These are phyloP conservation scores for Psix sp. DNA, from an alignment of 1,140 invertebrate species.

Conservation along the genomic window DNA sequence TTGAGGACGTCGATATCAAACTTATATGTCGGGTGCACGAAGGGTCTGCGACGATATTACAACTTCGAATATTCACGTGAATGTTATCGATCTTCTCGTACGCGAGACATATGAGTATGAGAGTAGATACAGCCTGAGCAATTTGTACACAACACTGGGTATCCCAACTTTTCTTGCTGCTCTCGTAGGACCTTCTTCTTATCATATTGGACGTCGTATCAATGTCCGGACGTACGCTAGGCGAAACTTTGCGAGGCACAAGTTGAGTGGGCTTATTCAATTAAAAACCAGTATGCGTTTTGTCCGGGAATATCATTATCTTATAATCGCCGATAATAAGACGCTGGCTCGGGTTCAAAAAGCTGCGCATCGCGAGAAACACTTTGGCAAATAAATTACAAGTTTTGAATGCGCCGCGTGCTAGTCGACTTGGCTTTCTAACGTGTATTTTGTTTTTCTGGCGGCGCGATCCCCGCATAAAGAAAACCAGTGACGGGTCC, in stretches of 20 bases:
- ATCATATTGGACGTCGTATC: constrained; percentile 29
- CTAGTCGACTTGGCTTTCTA: constrained; percentile 31
- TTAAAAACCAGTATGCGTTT: too few species aligned
- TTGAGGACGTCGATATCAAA: constrained; percentile 42
- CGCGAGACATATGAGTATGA: constrained; percentile 12
- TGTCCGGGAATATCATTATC: too few species aligned
- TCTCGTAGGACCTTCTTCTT: constrained; percentile 19
- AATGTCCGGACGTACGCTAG: constrained; percentile 3
- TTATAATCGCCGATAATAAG: constrained; percentile 1
- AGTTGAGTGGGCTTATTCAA: too few species aligned
- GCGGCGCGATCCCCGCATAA: constrained; percentile 60
- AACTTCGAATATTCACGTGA: constrained; percentile 52
- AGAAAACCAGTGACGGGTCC: constrained; percentile 64
- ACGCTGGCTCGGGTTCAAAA: constrained; percentile 23
- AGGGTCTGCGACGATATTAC: constrained; percentile 41
- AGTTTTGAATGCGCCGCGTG: constrained; percentile 24
- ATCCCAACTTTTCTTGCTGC: constrained; percentile 11
- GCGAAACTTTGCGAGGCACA: too few species aligned
- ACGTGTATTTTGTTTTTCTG: constrained; percentile 24
- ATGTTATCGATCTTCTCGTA: constrained; percentile 26
- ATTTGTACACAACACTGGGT: constrained; percentile 10
- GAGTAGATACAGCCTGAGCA: constrained; percentile 9
- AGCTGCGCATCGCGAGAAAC: constrained; percentile 1
- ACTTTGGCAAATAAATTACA: constrained; percentile 42
- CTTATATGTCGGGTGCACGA: constrained; percentile 19